Percentiles rank a stretch among this genome's conserved stretches.
Evolutionary conservation across 2,888 invertebrate species (phyloP).

Genomic region (Dorcus parallelipipedus): DNA sequence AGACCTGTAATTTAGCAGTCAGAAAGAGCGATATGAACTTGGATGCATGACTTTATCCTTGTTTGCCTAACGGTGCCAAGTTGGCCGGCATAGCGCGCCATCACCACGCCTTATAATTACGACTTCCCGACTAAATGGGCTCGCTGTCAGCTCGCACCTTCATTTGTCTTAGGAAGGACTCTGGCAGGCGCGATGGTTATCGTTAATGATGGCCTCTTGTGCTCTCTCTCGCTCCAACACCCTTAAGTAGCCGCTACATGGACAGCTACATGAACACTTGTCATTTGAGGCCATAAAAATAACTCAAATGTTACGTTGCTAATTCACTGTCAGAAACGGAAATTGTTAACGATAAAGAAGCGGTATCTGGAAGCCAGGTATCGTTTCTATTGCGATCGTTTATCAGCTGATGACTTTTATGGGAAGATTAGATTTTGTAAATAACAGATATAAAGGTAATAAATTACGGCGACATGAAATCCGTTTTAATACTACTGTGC

Average conservation of each 20-base stretch:
- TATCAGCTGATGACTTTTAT: background rate
- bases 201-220: slow-evolving; percentile 43
- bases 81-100: slow-evolving; percentile 27
- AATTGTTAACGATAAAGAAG: slow-evolving; percentile 23
- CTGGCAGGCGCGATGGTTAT: slow-evolving; percentile 46
- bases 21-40: slow-evolving; percentile 17
- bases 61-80: slow-evolving; percentile 42
- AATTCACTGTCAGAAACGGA: slow-evolving; percentile 29
- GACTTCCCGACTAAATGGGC: slow-evolving; percentile 52
- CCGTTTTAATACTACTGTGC: background rate
- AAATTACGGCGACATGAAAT: background rate
- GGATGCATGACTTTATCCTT: slow-evolving; percentile 29
- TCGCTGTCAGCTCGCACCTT: slow-evolving; percentile 51
- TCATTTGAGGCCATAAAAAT: slow-evolving; percentile 42
- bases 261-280: slow-evolving; percentile 41
- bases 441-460: background rate
- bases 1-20: slow-evolving; percentile 25
- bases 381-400: background rate
- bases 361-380: background rate
- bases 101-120: slow-evolving; percentile 53
- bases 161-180: slow-evolving; percentile 49
- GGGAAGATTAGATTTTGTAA: background rate
- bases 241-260: slow-evolving; percentile 35
- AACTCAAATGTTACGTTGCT: slow-evolving; percentile 34
- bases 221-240: slow-evolving; percentile 32